These are phyloP conservation scores for Gymnorhina tibicen DNA, from an alignment of 2,113 vertebrate species.

Conservation along the genomic window DNA sequence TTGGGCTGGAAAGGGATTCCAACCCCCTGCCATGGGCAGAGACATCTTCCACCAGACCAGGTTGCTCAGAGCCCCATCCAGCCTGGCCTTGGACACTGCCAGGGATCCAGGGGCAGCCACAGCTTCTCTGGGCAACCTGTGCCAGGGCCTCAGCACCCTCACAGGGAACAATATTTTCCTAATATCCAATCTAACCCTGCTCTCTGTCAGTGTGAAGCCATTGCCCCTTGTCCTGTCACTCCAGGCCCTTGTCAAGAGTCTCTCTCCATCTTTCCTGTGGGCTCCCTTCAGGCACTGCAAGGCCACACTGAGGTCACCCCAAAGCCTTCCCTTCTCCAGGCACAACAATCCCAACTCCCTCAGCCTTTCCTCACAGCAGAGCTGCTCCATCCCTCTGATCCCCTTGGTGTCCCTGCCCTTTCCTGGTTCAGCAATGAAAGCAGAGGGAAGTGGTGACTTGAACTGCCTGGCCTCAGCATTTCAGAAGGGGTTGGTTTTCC, in stretches of 20 bases:
- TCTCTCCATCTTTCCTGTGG: background rate
- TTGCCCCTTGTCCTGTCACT: background rate
- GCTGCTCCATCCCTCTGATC: background rate
- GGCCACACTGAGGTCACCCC: background rate
- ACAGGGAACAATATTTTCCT: background rate
- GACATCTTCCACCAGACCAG: background rate
- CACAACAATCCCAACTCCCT: background rate
- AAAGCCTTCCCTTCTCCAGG: background rate
- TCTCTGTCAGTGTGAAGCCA: background rate
- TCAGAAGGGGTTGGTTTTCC: background rate
- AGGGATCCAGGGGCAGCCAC: background rate
- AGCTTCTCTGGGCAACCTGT: background rate
- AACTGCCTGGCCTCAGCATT: background rate
- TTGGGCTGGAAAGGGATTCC: background rate
- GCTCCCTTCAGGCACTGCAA: background rate
- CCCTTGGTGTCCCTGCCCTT: background rate
- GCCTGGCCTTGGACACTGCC: accelerated
- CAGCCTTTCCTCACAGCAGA: background rate
- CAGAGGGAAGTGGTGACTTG: background rate
- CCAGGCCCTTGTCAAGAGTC: background rate
- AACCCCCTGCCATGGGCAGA: background rate
- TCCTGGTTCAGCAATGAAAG: background rate
- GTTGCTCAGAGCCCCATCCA: background rate
- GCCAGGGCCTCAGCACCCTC: background rate
- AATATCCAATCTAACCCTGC: accelerated